A percentile compares a stretch with the other conserved stretches of the same genome.
Evolutionary conservation across 2,888 invertebrate species (phyloP).

Genomic region (Cheilosia impressa): DNA sequence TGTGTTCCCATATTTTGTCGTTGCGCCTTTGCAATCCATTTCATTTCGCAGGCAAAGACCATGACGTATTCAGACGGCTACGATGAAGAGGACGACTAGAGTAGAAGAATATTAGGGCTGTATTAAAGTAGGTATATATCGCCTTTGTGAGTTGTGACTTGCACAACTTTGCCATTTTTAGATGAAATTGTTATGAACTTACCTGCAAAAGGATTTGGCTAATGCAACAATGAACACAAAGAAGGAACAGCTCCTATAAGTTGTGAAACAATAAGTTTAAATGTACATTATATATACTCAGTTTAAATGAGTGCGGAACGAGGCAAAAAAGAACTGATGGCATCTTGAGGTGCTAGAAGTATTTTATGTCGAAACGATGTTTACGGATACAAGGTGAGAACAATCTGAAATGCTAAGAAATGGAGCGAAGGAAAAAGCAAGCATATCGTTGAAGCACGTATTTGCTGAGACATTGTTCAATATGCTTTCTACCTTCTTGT

Average conservation of each 20-base stretch:
- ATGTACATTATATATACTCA: constrained; percentile 6
- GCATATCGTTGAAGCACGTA: constrained; percentile 5
- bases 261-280: constrained; percentile 25
- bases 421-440: background rate
- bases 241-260: background rate
- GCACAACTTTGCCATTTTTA: background rate
- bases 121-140: constrained; percentile 20
- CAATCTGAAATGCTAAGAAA: background rate
- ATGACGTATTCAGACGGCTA: background rate
- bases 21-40: constrained; percentile 10
- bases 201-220: constrained; percentile 12
- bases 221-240: constrained; percentile 9
- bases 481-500: constrained; percentile 11
- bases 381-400: constrained; percentile 23
- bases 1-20: constrained; percentile 13
- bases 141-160: constrained; percentile 11
- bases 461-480: constrained; percentile 19
- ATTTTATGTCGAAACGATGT: constrained; percentile 24
- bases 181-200: constrained; percentile 13
- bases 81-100: background rate
- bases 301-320: constrained; percentile 1
- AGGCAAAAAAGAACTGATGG: constrained; percentile 11
- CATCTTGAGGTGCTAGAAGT: constrained; percentile 50
- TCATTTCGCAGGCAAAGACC: constrained; percentile 5
- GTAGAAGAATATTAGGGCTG: background rate